A percentile compares a stretch with the other conserved stretches of the same genome.
Conservation (phyloP, 2,113 vertebrate genomes). For the Nibea coibor region DNA sequence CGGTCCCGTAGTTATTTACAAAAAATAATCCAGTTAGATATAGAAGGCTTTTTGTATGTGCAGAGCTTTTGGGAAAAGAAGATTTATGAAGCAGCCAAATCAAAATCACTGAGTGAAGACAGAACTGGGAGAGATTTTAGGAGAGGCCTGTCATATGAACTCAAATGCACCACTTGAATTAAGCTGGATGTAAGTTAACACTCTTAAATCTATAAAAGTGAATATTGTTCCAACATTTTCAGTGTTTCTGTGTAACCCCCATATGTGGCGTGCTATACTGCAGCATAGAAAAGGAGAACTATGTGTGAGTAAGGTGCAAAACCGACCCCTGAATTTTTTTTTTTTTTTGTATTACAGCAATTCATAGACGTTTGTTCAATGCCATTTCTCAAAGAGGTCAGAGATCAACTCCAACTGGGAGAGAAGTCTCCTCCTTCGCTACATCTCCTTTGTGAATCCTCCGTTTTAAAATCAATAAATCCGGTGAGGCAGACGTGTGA, state of each 20-base stretch:
- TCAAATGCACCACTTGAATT: not conserved
- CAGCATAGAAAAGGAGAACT: too few relatives aligned
- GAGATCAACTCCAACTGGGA: not conserved
- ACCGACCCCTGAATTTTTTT: not conserved
- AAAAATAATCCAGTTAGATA: slow-evolving; percentile 36
- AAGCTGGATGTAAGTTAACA: too few relatives aligned
- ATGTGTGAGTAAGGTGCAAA: too few relatives aligned
- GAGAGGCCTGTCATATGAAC: not conserved
- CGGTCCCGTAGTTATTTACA: slow-evolving; percentile 26
- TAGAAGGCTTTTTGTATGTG: slow-evolving; percentile 7
- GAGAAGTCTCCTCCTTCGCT: not conserved
- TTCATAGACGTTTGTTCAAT: not conserved
- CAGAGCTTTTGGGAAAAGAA: not conserved
- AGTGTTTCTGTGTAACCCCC: too few relatives aligned
- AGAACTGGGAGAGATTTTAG: not conserved
- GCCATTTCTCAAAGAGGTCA: not conserved
- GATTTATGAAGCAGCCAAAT: slow-evolving; percentile 11
- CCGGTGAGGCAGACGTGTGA: slow-evolving; percentile 7
- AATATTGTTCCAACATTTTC: too few relatives aligned
- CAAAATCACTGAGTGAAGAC: not conserved
- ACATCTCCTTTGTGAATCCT: not conserved
- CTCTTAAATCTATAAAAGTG: too few relatives aligned
- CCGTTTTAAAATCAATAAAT: slow-evolving; percentile 13
- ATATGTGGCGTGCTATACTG: too few relatives aligned
- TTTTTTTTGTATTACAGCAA: not conserved